phyloP scores from a whole-genome alignment of 2,888 invertebrate species.

The Xestoiulus laeticollis region DNA sequence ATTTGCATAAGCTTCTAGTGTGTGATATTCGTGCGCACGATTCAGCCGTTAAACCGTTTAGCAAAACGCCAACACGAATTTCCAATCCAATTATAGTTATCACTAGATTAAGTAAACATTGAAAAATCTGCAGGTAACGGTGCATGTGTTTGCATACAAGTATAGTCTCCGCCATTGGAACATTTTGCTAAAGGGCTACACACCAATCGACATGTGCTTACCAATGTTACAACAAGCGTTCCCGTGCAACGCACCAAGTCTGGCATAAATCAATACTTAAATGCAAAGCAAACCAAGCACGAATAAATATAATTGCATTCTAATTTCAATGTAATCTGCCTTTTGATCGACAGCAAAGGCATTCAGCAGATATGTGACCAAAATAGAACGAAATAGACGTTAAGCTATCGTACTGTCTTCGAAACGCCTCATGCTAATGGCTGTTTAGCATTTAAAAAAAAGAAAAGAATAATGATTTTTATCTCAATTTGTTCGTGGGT shows the following conservation, averaged over 20 bases:
- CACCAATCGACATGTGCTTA: not conserved
- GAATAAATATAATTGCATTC: constrained; percentile 37
- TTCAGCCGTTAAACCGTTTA: not conserved
- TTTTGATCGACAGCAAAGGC: constrained; percentile 12
- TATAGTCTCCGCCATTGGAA: not conserved
- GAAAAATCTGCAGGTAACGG: not conserved
- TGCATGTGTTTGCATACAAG: not conserved
- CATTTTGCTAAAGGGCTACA: not conserved
- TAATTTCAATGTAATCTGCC: constrained; percentile 37
- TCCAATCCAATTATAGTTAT: not conserved
- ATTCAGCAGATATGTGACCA: not conserved
- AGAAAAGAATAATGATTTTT: not conserved
- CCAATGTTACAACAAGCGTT: not conserved
- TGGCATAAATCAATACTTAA: not conserved
- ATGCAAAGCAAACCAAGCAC: constrained; percentile 8
- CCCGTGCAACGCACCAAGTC: not conserved
- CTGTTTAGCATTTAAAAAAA: not conserved
- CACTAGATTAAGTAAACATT: not conserved
- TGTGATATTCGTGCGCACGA: not conserved
- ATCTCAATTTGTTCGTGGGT: not conserved
- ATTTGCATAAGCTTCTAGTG: not conserved
- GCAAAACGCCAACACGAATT: not conserved
- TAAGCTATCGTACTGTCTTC: not conserved
- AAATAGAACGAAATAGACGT: not conserved
- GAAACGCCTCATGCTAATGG: not conserved